A percentile compares a stretch with the other conserved stretches of the same genome.
Evolutionary conservation across 2,888 invertebrate species (phyloP).

Genomic region (Hydrotaea cyrtoneurina): DNA sequence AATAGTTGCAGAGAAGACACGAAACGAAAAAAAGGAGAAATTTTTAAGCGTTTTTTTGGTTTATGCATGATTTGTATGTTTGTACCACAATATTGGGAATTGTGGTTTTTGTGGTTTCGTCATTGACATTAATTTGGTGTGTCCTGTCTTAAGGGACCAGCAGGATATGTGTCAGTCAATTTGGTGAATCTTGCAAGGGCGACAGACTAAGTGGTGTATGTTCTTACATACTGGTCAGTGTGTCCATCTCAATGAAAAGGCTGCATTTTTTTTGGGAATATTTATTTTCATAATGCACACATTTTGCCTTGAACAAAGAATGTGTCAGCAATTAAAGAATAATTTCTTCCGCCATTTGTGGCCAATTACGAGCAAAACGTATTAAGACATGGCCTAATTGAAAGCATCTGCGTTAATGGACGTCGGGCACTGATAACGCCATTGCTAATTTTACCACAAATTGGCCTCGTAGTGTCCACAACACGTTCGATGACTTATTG

Average conservation of each 20-base stretch:
- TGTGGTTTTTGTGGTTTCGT: not conserved
- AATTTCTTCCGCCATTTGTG: no score
- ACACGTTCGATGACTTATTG: slow-evolving; percentile 61
- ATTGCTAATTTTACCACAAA: slow-evolving; percentile 49
- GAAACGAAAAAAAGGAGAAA: not conserved
- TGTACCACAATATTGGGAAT: not conserved
- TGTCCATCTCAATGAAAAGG: not conserved
- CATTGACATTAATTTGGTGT: slow-evolving; percentile 11
- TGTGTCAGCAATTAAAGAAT: no score
- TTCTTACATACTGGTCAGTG: no score
- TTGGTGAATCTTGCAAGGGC: no score
- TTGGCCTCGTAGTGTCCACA: slow-evolving; percentile 45
- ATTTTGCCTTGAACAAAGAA: no score
- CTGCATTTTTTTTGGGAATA: no score
- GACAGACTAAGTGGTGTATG: no score
- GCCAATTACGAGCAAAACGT: no score
- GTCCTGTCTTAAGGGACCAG: not conserved
- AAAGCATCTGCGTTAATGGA: no score
- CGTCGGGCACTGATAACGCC: not conserved
- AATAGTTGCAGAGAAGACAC: not conserved
- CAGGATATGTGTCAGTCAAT: slow-evolving; percentile 8
- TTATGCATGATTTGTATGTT: not conserved
- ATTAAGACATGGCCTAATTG: no score
- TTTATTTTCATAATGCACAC: no score
- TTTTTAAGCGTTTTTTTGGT: not conserved